Evolutionary conservation across 2,113 vertebrate species (phyloP), one percentile per base, ranked within the genome.

Genomic region (Pangasianodon gigas): DNA sequence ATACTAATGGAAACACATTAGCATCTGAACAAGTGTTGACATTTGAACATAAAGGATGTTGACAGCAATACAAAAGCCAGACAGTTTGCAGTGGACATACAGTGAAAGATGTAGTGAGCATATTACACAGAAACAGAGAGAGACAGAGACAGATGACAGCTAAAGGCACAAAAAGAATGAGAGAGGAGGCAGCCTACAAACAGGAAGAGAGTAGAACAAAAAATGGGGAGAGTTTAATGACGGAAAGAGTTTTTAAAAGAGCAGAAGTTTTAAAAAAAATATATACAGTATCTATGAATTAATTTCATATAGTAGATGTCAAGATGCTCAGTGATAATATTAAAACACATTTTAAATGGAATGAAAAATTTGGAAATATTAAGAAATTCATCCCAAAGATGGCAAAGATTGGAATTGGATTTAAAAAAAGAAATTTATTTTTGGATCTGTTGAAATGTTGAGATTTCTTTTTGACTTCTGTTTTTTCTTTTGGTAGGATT

Each of bases 1-100:
- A 41, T 1, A 46, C 41, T 52, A 46, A 46, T 58, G 51, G 44
- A 84, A 56, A 91, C 10, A 81, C 62, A 75, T 86, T 81, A 87
- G 21, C 51, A 41, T 41, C 8, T 24, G 52, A 87, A 77, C 13
- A 37, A 54, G 48, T 75, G 46, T 71, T 67, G 84, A 67, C 84
- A 67, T 85, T 46, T 56, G 80, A 37, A 37, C 51, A 83, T 21
- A 83, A 83, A 56, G 37, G n/a, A 58, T 58, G 80, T 56, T 83
- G 80, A 84, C 82, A 84, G 56, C 56, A 41, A 24, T 44, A 84
- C 21, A 60, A 84, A 84, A 58, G 56, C 19, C 54, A 84, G 44
- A 84, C 56, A 84, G 52, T 84, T 41, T 41, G 56, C 54, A 24
- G 6, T 26, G 4, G 19, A 60, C 80, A 26, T 41, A 84, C 10